A percentile compares a stretch with the other conserved stretches of the same genome.
Evolutionary conservation across 2,888 invertebrate species (phyloP).

Genomic region (Stenolophus ochropezus): DNA sequence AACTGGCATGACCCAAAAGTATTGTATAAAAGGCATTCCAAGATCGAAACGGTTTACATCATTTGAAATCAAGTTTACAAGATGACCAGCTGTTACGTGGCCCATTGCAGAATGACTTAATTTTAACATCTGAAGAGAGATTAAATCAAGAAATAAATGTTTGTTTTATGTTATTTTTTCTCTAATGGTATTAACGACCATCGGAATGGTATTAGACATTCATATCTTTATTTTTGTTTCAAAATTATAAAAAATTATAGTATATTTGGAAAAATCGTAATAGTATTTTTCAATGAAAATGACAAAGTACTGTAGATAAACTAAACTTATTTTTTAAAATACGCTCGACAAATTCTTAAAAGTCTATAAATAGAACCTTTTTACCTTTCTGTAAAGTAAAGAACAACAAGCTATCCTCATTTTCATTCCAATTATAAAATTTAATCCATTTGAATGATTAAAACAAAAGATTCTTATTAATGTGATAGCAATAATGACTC

Average conservation of each 20-base stretch:
- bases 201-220: too few relatives aligned
- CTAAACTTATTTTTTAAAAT: too few relatives aligned
- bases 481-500: conserved; percentile 40
- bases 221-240: too few relatives aligned
- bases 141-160: background rate
- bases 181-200: too few relatives aligned
- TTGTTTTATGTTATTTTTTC: too few relatives aligned
- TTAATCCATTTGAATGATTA: conserved; percentile 47
- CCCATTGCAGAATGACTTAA: conserved; percentile 80
- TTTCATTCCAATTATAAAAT: conserved; percentile 58
- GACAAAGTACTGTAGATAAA: too few relatives aligned
- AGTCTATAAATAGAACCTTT: background rate
- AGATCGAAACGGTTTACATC: conserved; percentile 86
- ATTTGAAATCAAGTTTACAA: conserved; percentile 86
- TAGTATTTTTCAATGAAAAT: too few relatives aligned
- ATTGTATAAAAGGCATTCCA: conserved; percentile 80
- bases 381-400: conserved; percentile 66
- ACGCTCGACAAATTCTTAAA: background rate
- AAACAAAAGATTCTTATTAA: conserved; percentile 47
- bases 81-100: conserved; percentile 85
- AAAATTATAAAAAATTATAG: too few relatives aligned
- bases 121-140: conserved; percentile 72
- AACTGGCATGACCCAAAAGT: conserved; percentile 84
- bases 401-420: conserved; percentile 59
- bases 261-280: too few relatives aligned